Conservation (phyloP, 2,888 invertebrate genomes). For the Lagria hirta region DNA sequence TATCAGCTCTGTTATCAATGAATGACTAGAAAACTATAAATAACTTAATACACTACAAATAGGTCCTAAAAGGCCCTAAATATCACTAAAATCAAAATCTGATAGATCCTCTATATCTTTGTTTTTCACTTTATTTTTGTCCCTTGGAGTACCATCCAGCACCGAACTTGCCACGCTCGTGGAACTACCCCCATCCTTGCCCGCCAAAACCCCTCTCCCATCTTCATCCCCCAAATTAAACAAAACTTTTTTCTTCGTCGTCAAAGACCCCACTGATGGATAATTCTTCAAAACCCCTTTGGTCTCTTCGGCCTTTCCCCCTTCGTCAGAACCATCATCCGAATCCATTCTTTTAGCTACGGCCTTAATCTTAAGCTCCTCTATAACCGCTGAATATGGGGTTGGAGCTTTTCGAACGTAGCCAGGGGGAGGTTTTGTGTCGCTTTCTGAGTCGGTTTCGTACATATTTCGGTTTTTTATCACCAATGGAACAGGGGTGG, state of each 20-base stretch:
- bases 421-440: constrained; percentile 10
- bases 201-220: constrained; percentile 1
- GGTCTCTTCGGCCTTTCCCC: constrained; percentile 35
- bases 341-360: constrained; percentile 15
- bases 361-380: constrained; percentile 35
- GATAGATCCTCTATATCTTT: constrained; percentile 32
- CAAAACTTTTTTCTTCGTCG: constrained; percentile 65
- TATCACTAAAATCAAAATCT: constrained; percentile 39
- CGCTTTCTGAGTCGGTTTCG: constrained; percentile 40
- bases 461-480: constrained; percentile 40
- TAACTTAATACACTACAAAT: no score
- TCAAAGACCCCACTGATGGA: constrained; percentile 58
- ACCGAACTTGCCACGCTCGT: constrained; percentile 39
- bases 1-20: background rate
- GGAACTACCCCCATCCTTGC: constrained; percentile 32
- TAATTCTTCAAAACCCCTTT: constrained; percentile 64
- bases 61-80: no score
- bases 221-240: constrained; percentile 61
- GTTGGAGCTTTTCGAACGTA: constrained; percentile 13
- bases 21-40: constrained; percentile 5
- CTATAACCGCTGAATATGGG: constrained; percentile 31
- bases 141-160: constrained; percentile 29
- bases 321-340: constrained; percentile 2
- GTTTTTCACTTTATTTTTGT: constrained; percentile 8
- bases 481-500: no score